Evolutionary conservation across 2,888 invertebrate genomes (phyloP).

Genomic region (Netelia melanura): DNA sequence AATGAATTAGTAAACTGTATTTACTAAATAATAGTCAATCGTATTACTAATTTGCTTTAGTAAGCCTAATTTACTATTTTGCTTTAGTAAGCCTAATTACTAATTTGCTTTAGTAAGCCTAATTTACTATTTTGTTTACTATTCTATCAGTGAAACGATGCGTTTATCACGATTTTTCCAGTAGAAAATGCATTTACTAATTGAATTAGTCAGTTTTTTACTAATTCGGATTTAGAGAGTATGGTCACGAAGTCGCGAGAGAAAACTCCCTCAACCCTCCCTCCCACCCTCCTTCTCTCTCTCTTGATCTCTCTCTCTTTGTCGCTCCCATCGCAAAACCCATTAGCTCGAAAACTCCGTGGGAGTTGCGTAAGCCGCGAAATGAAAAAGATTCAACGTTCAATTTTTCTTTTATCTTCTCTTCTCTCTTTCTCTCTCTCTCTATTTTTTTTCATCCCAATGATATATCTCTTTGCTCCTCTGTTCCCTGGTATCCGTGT

Average conservation of each 20-base stretch:
- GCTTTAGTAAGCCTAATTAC: too few relatives aligned
- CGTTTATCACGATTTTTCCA: too few relatives aligned
- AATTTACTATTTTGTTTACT: too few relatives aligned
- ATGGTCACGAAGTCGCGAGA: background rate
- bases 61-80: too few relatives aligned
- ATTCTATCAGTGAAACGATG: too few relatives aligned
- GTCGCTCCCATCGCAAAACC: constrained; percentile 16
- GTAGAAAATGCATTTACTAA: too few relatives aligned
- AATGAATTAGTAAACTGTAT: too few relatives aligned
- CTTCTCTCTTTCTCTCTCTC: constrained; percentile 7
- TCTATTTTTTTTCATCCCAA: background rate
- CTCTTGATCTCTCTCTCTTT: background rate
- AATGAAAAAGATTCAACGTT: constrained; percentile 46
- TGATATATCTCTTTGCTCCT: constrained; percentile 4
- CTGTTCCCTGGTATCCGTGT: background rate
- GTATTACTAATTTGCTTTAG: too few relatives aligned
- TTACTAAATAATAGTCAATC: too few relatives aligned
- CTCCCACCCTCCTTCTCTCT: background rate
- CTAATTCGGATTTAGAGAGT: too few relatives aligned
- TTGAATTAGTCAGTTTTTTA: too few relatives aligned
- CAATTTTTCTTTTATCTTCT: constrained; percentile 15
- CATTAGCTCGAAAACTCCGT: constrained; percentile 38
- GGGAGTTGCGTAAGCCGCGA: constrained; percentile 19
- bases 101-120: too few relatives aligned
- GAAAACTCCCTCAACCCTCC: background rate